Base-by-base conservation (phyloP, 2,888 invertebrate genomes). In the Drosophila borborema region DNA sequence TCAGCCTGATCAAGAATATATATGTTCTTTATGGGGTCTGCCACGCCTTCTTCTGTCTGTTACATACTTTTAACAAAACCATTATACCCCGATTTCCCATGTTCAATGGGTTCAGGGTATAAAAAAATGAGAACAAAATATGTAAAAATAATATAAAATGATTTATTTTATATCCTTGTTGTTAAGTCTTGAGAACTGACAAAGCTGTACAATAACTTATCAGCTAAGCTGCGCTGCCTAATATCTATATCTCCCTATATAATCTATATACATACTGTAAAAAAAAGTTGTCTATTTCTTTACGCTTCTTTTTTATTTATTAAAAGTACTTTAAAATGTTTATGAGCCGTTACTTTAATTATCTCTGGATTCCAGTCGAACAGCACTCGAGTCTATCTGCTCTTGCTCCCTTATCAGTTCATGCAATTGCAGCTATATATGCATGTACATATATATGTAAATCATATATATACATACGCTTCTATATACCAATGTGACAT, bases 381-480 rank as follows among this genome's bases (percentile, higher is more conserved):
- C 8, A 38, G 12, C 18, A 18, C 12, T 23, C n/a, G 12, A 40
- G 12, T 46, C 28, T 20, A 5, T 43, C n/a, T 45, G 41, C 20
- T 43, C 10, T 49, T 18, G 12, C 18, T 40, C 4, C 45, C 71
- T 70, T 69, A 74, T 74, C 73, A 48, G 56, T 12, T n/a, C 3
- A 8, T 48, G 14, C 16, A 53, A 49, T 36, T 55, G 41, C 23
- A 49, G 36, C 43, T 16, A 48, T 8, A 36, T 9, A 23, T 20
- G 20, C 4, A 28, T n/a, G 18, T 12, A 20, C 5, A 23, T 10
- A 23, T 16, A 43, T 10, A 34, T n/a, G n/a, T 38, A 6, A 34
- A 23, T 3, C 36, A 41, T 28, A 28, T 16, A 23, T 34, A 5
- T 34, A 34, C 23, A 45, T 45, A 2, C 16, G 9, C 14, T 1